Percentiles rank a stretch among this genome's conserved stretches.
Evolutionary conservation across 2,888 invertebrate species (phyloP).

Genomic region (Sericinus montela): DNA sequence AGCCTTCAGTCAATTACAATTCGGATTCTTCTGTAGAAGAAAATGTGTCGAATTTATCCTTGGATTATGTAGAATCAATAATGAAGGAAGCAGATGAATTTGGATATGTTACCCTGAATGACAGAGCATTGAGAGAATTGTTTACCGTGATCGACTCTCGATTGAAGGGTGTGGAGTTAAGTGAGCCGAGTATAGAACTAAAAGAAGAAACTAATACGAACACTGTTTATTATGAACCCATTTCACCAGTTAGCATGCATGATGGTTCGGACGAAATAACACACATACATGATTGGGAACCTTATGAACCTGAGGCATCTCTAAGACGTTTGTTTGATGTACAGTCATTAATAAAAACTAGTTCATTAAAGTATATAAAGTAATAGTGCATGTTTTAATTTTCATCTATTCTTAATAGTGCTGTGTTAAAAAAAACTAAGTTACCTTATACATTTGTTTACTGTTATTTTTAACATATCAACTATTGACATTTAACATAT

Average conservation of each 20-base stretch:
- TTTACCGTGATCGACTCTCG: constrained; percentile 37
- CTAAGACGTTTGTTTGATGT: constrained; percentile 21
- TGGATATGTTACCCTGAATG: constrained; percentile 48
- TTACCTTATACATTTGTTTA: no score
- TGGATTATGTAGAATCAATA: constrained; percentile 38
- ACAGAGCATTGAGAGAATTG: constrained; percentile 37
- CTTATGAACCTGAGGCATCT: constrained; percentile 18
- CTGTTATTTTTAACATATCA: no score
- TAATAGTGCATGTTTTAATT: no score
- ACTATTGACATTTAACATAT: no score
- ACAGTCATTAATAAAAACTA: constrained; percentile 16
- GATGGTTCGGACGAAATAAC: constrained; percentile 21
- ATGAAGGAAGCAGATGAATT: constrained; percentile 40
- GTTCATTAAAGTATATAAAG: no score
- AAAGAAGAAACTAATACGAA: constrained; percentile 17
- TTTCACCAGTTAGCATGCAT: constrained; percentile 45
- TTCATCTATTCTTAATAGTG: no score
- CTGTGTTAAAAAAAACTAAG: no score
- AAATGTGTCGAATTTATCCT: constrained; percentile 17
- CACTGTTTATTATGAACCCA: constrained; percentile 42
- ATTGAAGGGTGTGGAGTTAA: constrained; percentile 25
- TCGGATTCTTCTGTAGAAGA: constrained; percentile 25
- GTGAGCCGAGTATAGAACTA: not conserved
- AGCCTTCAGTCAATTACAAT: constrained; percentile 14
- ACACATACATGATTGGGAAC: constrained; percentile 14